These are phyloP conservation scores for Bradynema listronoti DNA, from an alignment of 1,140 invertebrate species.

Conservation along the genomic window DNA sequence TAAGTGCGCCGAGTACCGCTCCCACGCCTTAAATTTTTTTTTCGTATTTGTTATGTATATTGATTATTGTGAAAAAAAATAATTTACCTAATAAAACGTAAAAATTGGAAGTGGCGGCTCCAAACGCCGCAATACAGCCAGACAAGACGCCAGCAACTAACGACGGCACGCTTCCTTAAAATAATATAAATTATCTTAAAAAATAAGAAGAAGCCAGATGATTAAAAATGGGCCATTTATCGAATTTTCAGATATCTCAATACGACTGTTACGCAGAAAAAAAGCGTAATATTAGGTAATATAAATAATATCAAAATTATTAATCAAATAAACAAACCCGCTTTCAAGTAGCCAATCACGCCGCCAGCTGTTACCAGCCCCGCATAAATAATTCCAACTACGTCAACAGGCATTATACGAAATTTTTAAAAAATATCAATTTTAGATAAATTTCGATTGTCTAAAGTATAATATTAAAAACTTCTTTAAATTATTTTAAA, in stretches of 20 bases:
- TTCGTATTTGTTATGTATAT: conserved; percentile 13
- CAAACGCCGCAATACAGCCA: conserved; percentile 25
- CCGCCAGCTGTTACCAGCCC: conserved; percentile 30
- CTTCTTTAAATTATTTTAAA: no score
- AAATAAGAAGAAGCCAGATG: no score
- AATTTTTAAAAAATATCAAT: no score
- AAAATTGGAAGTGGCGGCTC: conserved; percentile 24
- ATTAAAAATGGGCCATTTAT: no score
- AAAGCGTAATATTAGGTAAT: neutral
- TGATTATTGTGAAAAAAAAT: conserved; percentile 5
- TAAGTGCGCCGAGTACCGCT: conserved; percentile 71
- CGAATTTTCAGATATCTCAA: no score
- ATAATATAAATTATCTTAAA: no score
- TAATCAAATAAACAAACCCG: conserved; percentile 17
- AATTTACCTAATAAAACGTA: conserved; percentile 17
- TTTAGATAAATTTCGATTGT: no score
- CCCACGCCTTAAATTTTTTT: conserved; percentile 65
- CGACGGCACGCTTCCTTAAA: conserved; percentile 22
- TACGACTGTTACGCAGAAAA: no score
- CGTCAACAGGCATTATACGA: conserved; percentile 18
- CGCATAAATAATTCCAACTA: conserved; percentile 30
- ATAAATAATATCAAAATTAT: neutral
- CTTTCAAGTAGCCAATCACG: conserved; percentile 32
- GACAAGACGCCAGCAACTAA: conserved; percentile 22
- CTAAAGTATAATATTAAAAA: no score